These are phyloP conservation scores for Lochmaea capreae DNA, from an alignment of 2,888 invertebrate species.

Conservation along the genomic window DNA sequence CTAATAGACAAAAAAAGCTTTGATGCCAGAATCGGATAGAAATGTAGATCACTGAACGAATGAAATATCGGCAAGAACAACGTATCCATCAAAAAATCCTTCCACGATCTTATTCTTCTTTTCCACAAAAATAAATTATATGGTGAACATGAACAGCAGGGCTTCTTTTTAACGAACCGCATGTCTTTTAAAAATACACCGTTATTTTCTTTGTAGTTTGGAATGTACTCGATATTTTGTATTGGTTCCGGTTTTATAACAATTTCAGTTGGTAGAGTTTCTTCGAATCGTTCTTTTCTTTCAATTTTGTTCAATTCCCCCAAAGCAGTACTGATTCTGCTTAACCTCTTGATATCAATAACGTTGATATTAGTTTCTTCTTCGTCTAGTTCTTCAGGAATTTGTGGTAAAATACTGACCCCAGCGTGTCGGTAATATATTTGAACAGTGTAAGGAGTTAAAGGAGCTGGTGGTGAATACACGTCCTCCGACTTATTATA, in stretches of 20 bases:
- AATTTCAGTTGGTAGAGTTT: background rate
- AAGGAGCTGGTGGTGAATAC: slow-evolving; percentile 23
- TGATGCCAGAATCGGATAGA: slow-evolving; percentile 49
- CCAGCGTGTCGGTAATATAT: slow-evolving; percentile 50
- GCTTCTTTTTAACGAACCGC: slow-evolving; percentile 38
- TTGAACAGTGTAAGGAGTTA: slow-evolving; percentile 44
- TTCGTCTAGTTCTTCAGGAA: slow-evolving; percentile 53
- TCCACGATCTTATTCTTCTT: slow-evolving; percentile 41
- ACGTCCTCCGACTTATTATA: slow-evolving; percentile 14
- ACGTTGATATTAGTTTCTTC: slow-evolving; percentile 47
- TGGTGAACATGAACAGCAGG: slow-evolving; percentile 46
- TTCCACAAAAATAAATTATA: slow-evolving; percentile 50
- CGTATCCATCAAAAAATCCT: slow-evolving; percentile 47
- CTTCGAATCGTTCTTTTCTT: slow-evolving; percentile 13
- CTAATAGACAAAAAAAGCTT: slow-evolving; percentile 44
- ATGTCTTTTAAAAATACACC: slow-evolving; percentile 45
- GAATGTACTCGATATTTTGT: slow-evolving; percentile 49
- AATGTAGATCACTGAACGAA: slow-evolving; percentile 48
- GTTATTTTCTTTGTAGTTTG: slow-evolving; percentile 42
- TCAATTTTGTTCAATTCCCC: slow-evolving; percentile 46
- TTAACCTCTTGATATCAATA: slow-evolving; percentile 50
- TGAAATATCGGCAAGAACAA: slow-evolving; percentile 46
- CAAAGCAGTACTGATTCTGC: slow-evolving; percentile 49
- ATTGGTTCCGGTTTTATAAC: slow-evolving; percentile 35
- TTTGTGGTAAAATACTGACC: slow-evolving; percentile 53